phyloP scores from a whole-genome alignment of 2,113 vertebrate species.

The Amblyopsis rosae region DNA sequence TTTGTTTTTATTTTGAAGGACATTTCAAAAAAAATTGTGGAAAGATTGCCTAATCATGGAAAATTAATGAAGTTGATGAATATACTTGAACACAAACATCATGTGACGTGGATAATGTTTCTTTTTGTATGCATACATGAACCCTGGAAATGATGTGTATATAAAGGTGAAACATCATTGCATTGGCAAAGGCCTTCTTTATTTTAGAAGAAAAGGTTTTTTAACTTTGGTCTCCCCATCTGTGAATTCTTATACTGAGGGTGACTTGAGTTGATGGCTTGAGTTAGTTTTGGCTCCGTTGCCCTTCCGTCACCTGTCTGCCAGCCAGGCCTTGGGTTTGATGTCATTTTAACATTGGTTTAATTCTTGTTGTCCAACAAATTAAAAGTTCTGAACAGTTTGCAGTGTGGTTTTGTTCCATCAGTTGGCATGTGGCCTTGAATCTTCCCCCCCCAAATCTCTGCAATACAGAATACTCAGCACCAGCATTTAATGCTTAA shows the following conservation, averaged over 20 bases:
- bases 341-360: constrained; percentile 79
- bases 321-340: constrained; percentile 67
- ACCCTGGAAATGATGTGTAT: constrained; percentile 72
- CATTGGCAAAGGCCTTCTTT: constrained; percentile 75
- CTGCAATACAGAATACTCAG: too few species aligned
- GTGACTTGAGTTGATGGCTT: constrained; percentile 70
- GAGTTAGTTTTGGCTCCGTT: constrained; percentile 44
- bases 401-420: constrained; percentile 13
- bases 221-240: constrained; percentile 73
- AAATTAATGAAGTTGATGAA: constrained; percentile 67
- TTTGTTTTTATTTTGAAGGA: constrained; percentile 79
- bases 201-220: constrained; percentile 70
- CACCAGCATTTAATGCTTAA: too few species aligned
- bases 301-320: constrained; percentile 55
- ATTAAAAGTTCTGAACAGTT: constrained; percentile 77
- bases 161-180: constrained; percentile 75
- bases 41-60: constrained; percentile 69
- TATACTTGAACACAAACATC: constrained; percentile 79
- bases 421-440: too few species aligned
- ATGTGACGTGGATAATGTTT: constrained; percentile 70
- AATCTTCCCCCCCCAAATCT: too few species aligned
- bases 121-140: constrained; percentile 78
- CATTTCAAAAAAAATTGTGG: constrained; percentile 68
- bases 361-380: constrained; percentile 75
- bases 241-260: constrained; percentile 74